A percentile compares a stretch with the other conserved stretches of the same genome.
Evolutionary conservation across 2,797 vertebrate genomes (phyloP).

Genomic region (Rallus crepitans): DNA sequence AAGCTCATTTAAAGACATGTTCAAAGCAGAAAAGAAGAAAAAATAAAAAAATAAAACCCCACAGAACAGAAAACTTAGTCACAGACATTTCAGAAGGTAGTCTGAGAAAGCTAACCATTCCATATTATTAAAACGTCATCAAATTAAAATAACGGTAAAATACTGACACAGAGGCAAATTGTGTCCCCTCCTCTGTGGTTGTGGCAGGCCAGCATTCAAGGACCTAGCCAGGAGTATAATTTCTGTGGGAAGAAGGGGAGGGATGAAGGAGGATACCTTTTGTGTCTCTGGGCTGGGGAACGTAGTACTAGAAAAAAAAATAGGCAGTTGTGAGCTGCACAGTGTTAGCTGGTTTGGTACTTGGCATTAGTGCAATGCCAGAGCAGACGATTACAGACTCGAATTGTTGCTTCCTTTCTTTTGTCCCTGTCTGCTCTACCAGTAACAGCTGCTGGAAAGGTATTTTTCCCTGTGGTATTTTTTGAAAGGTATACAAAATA

Average conservation of each 20-base stretch:
- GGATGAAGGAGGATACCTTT: constrained; percentile 23
- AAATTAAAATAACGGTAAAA: constrained; percentile 29
- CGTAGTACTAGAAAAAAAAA: neutral
- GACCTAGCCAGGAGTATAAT: neutral
- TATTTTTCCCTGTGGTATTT: constrained; percentile 20
- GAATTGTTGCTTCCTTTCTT: neutral
- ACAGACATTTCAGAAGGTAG: neutral
- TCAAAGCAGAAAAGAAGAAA: neutral
- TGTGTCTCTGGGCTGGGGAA: constrained; percentile 11
- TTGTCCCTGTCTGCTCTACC: neutral
- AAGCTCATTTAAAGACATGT: neutral
- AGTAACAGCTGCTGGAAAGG: constrained; percentile 27
- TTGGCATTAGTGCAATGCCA: neutral
- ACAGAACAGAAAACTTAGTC: neutral
- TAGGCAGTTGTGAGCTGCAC: neutral
- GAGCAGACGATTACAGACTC: neutral
- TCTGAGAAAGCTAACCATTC: constrained; percentile 19
- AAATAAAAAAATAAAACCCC: neutral
- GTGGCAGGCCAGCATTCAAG: constrained; percentile 1
- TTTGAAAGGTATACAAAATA: constrained; percentile 56
- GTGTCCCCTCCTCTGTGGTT: neutral
- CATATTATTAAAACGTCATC: constrained; percentile 42
- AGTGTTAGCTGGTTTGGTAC: neutral
- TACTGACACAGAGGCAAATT: constrained; percentile 11
- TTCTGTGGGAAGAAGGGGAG: constrained; percentile 8